These are phyloP conservation scores for Chlorops oryzae DNA, from an alignment of 1,140 invertebrate species.

Conservation along the genomic window DNA sequence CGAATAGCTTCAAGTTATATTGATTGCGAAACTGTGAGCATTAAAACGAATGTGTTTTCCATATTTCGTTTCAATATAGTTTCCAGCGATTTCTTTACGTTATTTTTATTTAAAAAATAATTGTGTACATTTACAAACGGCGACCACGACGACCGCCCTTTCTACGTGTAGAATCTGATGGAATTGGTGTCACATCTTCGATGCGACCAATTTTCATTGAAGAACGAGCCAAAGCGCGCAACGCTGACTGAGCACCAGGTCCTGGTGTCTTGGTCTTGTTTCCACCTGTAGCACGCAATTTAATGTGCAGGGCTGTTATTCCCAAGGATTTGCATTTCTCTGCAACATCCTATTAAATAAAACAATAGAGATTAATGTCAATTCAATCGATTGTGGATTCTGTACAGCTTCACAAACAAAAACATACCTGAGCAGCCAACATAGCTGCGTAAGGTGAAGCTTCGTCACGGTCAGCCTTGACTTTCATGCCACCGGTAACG, in stretches of 20 bases:
- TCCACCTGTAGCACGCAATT: conserved; percentile 95
- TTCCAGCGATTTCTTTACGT: too few relatives aligned
- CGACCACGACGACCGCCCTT: conserved; percentile 99
- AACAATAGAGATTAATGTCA: too few relatives aligned
- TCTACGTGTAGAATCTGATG: conserved; percentile 96
- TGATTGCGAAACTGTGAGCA: too few relatives aligned
- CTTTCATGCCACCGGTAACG: conserved; percentile 99
- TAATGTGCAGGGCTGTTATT: conserved; percentile 97
- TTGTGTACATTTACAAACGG: conserved; percentile 73
- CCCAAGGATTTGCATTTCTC: conserved; percentile 96
- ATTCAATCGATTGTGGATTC: too few relatives aligned
- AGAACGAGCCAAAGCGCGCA: conserved; percentile 94
- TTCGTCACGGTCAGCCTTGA: conserved; percentile 99
- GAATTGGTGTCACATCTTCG: conserved; percentile 99
- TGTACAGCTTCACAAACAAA: neutral
- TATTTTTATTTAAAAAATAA: too few relatives aligned
- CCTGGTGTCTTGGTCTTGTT: conserved; percentile 98
- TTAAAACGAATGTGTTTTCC: too few relatives aligned
- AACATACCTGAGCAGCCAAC: conserved; percentile 93
- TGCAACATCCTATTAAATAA: conserved; percentile 80
- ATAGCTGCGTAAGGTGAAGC: conserved; percentile 99
- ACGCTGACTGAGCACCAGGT: conserved; percentile 96
- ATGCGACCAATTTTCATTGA: conserved; percentile 99
- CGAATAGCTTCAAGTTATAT: too few relatives aligned
- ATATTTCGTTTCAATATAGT: too few relatives aligned